These are phyloP conservation scores for Catocala fraxini DNA, from an alignment of 2,888 invertebrate genomes.

Conservation along the genomic window DNA sequence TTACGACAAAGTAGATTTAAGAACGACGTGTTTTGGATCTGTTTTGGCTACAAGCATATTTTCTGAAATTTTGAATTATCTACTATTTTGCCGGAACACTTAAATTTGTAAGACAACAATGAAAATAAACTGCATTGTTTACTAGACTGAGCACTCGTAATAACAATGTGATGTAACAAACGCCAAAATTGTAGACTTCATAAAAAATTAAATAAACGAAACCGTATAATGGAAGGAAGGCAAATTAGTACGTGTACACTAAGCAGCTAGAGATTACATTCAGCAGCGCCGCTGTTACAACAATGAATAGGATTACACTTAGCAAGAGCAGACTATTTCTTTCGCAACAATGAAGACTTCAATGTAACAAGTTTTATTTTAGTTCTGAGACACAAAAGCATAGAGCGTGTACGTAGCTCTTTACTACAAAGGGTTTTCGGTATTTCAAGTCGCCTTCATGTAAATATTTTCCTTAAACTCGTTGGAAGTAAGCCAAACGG, in stretches of 20 bases:
- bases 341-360: conserved; percentile 28
- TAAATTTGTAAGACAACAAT: conserved; percentile 43
- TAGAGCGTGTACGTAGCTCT: conserved; percentile 44
- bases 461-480: conserved; percentile 69
- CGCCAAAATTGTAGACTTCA: conserved; percentile 26
- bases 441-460: conserved; percentile 52
- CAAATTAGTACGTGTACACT: conserved; percentile 12
- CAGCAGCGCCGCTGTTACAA: conserved; percentile 13
- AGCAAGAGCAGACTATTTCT: conserved; percentile 20
- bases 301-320: conserved; percentile 24
- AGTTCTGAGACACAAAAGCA: conserved; percentile 52
- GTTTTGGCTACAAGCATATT: conserved; percentile 25
- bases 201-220: conserved; percentile 21
- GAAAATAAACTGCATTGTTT: conserved; percentile 36
- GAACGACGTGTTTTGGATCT: conserved; percentile 1
- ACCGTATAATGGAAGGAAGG: conserved; percentile 11
- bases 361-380: conserved; percentile 36
- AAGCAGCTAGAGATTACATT: conserved; percentile 28
- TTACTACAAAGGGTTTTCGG: conserved; percentile 60
- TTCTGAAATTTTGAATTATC: conserved; percentile 36
- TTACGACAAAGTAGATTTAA: neutral
- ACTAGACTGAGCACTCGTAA: conserved; percentile 24
- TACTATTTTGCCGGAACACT: conserved; percentile 27
- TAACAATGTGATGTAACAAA: conserved; percentile 23
- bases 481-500: conserved; percentile 64